Evolutionary conservation across 2,888 invertebrate genomes (phyloP), one percentile per base, ranked within the genome.

Genomic region (Drosophila macrospina): DNA sequence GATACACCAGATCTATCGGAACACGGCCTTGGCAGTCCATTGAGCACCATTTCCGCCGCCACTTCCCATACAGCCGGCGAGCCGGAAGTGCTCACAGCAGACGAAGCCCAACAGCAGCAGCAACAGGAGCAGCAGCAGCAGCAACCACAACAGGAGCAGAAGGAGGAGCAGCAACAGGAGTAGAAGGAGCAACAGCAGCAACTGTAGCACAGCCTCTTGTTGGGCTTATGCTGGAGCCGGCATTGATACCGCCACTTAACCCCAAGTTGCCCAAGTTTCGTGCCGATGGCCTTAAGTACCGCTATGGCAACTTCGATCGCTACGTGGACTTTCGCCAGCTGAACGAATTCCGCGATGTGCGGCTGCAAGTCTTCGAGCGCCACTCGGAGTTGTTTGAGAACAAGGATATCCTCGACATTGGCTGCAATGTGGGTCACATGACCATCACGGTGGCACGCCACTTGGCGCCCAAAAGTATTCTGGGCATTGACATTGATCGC

Each of bases 361-460:
- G 99, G 55, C 93, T 99, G 77, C 95, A 95, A 87, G 95, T 96
- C 60, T 96, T 99, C 87, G 94, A 94, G 65, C 94, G 95, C 89
- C 95, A 97, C 85, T 93, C 94, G 42, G 96, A 97, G 85, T 94
- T 98, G 89, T 98, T 99, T 91, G 94, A 95, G 73, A 95, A 95
- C 74, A 98, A 97, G 92, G 97, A 98, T 92, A 96, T 99, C 44
- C 93, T 99, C 74, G 99, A 99, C 91, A 96, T 99, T 89, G 99
- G 99, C 13, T 99, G 99, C 92, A 99, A 99, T 93, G 96, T 98
- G 68, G 99, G 99, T 0, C 97, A 98, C 91, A 95, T 99, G 79
- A 98, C 99, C 8, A 94, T 99, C 39, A 95, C 96, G 0, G 94
- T 99, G 50, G 99, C 98, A 0, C 94, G 96, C 71, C 96, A 97